Percentiles rank a stretch among this genome's conserved stretches.
phyloP scores from a whole-genome alignment of 2,888 invertebrate genomes.

The Hecatera dysodea region DNA sequence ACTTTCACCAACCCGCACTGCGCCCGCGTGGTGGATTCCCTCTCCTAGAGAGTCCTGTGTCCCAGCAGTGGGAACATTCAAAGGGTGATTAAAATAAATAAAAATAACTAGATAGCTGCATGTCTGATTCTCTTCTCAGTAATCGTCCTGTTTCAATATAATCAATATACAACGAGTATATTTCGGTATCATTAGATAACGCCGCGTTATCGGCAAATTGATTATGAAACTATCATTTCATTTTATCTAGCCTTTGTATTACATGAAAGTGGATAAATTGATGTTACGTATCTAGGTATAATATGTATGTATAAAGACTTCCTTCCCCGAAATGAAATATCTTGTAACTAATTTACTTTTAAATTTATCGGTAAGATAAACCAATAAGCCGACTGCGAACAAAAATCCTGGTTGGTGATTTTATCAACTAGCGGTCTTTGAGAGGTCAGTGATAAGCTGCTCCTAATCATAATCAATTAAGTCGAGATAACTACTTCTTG shows the following conservation, averaged over 20 bases:
- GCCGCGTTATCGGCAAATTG: constrained; percentile 50
- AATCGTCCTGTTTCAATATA: constrained; percentile 29
- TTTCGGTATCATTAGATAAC: constrained; percentile 44
- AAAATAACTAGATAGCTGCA: constrained; percentile 25
- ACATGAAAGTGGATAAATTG: constrained; percentile 27
- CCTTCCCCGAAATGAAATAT: neutral
- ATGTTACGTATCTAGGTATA: neutral
- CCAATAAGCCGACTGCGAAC: neutral
- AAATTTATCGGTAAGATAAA: neutral
- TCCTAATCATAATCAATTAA: constrained; percentile 29
- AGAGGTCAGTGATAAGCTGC: neutral
- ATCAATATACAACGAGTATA: constrained; percentile 37
- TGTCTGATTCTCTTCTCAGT: constrained; percentile 20
- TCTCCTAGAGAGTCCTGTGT: too few species aligned
- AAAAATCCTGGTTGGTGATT: neutral
- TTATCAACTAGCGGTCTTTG: neutral
- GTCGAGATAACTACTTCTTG: neutral
- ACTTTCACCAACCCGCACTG: too few species aligned
- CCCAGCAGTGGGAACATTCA: too few species aligned
- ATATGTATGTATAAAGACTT: neutral
- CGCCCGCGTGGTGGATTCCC: too few species aligned
- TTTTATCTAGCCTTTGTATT: constrained; percentile 23
- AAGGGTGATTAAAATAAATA: too few species aligned
- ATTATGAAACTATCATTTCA: constrained; percentile 45
- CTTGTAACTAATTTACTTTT: neutral